Conservation (phyloP, 2,797 vertebrate genomes). For the Ctenopoma multispine region DNA sequence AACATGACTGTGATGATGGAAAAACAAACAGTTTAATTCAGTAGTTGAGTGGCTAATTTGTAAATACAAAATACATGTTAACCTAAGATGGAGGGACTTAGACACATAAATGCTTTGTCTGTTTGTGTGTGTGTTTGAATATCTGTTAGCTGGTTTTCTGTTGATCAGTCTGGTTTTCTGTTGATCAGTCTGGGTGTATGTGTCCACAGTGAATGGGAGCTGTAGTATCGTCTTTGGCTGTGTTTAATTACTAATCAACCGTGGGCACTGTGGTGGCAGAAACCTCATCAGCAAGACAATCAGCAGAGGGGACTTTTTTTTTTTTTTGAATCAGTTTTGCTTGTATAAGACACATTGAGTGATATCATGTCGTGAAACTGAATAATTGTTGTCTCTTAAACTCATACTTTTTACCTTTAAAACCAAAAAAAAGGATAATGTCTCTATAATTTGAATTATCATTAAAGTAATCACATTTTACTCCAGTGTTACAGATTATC, state of each 20-base stretch:
- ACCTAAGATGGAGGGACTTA: no score
- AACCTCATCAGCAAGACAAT: conserved; percentile 51
- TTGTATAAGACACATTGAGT: background rate
- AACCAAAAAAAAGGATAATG: background rate
- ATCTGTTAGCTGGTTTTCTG: no score
- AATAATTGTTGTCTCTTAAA: background rate
- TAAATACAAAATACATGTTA: no score
- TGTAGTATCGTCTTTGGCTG: conserved; percentile 72
- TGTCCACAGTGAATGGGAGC: conserved; percentile 60
- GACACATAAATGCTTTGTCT: background rate
- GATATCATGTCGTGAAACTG: background rate
- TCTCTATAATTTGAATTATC: no score
- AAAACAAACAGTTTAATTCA: no score
- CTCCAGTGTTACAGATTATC: conserved; percentile 12
- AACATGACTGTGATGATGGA: no score
- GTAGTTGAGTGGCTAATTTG: no score
- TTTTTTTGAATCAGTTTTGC: conserved; percentile 1
- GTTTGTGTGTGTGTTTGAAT: conserved; percentile 11
- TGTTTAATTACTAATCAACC: conserved; percentile 82
- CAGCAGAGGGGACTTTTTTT: conserved; percentile 47
- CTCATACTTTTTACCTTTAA: background rate
- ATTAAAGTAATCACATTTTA: background rate
- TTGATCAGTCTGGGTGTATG: conserved; percentile 42
- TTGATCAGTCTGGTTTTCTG: no score
- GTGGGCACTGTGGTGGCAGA: conserved; percentile 47